These are phyloP conservation scores for Drosophila imparisetae DNA, from an alignment of 2,888 invertebrate species.

Conservation along the genomic window DNA sequence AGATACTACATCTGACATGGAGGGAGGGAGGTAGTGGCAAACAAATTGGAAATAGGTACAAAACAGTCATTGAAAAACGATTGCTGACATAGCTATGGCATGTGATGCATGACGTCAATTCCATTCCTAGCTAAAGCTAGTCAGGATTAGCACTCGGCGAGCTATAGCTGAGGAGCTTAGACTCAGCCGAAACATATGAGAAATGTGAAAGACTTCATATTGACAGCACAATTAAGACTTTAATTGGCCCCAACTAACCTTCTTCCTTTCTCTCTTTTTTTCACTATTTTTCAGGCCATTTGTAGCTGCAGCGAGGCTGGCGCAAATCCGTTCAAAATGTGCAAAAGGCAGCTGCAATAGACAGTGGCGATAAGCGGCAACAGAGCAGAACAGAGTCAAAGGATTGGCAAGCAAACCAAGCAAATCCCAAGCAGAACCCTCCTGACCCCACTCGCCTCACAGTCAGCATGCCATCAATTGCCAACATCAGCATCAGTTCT, in stretches of 20 bases:
- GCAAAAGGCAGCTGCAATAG: conserved; percentile 44
- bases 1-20: conserved; percentile 15
- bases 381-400: conserved; percentile 40
- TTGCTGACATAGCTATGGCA: conserved; percentile 68
- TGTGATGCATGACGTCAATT: conserved; percentile 51
- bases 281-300: conserved; percentile 26
- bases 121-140: conserved; percentile 8
- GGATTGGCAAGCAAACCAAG: conserved; percentile 38
- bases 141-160: conserved; percentile 40
- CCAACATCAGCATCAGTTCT: conserved; percentile 59
- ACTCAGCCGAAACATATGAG: conserved; percentile 39
- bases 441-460: too few species aligned
- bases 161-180: conserved; percentile 2
- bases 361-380: conserved; percentile 49
- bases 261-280: conserved; percentile 10
- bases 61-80: conserved; percentile 74
- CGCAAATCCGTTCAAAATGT: conserved; percentile 45
- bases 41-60: conserved; percentile 75
- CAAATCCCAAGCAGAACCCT: conserved; percentile 5
- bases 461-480: conserved; percentile 70
- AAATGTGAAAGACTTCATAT: conserved; percentile 57
- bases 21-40: conserved; percentile 18
- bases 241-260: conserved; percentile 56
- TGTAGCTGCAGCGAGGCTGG: conserved; percentile 32
- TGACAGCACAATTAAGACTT: conserved; percentile 70